Evolutionary conservation across 2,113 vertebrate genomes (phyloP).

Genomic region (Recurvirostra avosetta): DNA sequence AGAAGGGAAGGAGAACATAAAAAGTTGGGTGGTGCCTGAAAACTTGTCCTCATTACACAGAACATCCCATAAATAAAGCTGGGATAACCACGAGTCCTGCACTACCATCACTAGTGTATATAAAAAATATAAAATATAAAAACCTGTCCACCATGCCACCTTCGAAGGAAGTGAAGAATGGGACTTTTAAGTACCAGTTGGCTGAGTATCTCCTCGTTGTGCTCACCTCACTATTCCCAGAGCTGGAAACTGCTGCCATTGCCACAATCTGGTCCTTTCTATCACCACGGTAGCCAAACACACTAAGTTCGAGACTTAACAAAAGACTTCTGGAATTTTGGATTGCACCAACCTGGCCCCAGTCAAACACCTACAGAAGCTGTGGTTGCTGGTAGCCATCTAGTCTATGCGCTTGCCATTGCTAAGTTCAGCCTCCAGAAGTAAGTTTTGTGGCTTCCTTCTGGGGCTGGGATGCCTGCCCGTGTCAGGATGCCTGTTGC

Average conservation of each 20-base stretch:
- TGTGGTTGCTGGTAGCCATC: background rate
- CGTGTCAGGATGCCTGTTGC: background rate
- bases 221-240: background rate
- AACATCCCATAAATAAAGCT: background rate
- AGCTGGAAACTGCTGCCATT: background rate
- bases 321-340: background rate
- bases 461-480: background rate
- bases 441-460: background rate
- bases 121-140: background rate
- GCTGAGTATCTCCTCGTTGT: background rate
- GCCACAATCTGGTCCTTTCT: background rate
- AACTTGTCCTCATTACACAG: background rate
- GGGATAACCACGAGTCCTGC: background rate
- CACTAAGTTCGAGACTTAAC: background rate
- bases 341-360: background rate
- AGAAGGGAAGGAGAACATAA: background rate
- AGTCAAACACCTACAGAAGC: background rate
- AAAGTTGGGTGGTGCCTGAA: background rate
- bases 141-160: background rate
- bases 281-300: background rate
- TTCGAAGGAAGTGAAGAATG: background rate
- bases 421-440: background rate
- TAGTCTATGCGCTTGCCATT: background rate
- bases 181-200: background rate
- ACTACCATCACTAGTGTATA: background rate